A percentile compares a stretch with the other conserved stretches of the same genome.
Conservation (phyloP, 2,797 vertebrate species). For the Danio choprae region DNA sequence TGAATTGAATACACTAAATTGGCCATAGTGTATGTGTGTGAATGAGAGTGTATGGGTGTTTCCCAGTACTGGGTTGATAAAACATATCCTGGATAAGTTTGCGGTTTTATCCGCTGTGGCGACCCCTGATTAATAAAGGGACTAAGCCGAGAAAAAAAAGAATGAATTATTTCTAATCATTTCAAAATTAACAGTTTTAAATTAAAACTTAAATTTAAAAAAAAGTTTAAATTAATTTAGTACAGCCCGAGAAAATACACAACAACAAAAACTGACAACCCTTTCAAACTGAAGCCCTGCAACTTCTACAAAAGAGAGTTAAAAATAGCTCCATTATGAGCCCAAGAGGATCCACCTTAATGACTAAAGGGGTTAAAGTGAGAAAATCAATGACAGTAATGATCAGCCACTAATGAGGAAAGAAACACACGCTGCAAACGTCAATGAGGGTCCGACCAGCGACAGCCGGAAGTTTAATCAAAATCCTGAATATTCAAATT, state of each 20-base stretch:
- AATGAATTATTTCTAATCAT: too few species aligned
- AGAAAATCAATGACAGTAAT: slow-evolving; percentile 78
- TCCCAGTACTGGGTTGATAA: too few species aligned
- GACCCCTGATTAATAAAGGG: too few species aligned
- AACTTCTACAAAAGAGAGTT: not conserved
- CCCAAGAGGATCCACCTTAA: slow-evolving; percentile 39
- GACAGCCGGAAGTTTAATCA: slow-evolving; percentile 14
- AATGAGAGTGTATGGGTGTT: too few species aligned
- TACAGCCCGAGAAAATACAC: not conserved
- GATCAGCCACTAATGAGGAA: slow-evolving; percentile 78
- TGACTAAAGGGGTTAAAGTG: slow-evolving; percentile 57
- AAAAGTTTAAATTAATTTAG: too few species aligned
- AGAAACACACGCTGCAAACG: slow-evolving; percentile 61
- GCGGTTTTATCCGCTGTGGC: too few species aligned
- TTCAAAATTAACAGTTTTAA: not conserved
- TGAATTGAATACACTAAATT: too few species aligned
- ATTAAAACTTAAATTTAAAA: too few species aligned
- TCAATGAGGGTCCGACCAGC: slow-evolving; percentile 66
- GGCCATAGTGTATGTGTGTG: too few species aligned
- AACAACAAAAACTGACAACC: not conserved
- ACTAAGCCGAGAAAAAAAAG: too few species aligned
- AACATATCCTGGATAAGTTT: too few species aligned
- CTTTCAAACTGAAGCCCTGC: not conserved
- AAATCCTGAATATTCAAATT: not conserved
- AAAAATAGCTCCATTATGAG: slow-evolving; percentile 44